Evolutionary conservation across 2,888 invertebrate species (phyloP), one percentile per base, ranked within the genome.

Genomic region (Agonopterix heracliana): DNA sequence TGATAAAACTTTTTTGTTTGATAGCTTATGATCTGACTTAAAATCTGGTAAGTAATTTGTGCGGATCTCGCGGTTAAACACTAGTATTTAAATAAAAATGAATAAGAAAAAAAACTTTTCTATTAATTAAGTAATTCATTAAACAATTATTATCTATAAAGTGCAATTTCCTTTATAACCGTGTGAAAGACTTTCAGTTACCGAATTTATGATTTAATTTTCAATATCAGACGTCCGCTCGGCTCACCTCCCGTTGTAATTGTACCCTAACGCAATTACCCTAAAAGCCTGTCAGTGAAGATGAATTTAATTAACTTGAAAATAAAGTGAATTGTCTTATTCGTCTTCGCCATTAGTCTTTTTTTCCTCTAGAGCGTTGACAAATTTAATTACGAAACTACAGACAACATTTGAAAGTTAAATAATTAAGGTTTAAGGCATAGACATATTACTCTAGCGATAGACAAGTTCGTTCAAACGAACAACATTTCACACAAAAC

Each of bases 211-310:
- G 26, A 45, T 41, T 49, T 44, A 46, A 50, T 47, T 50, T 50
- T 50, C 44, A 41, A 47, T 50, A 50, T 50, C 17, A 50, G 41
- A 47, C 17, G 26, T 41, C 46, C 44, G 26, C 48, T 14, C 48
- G 12, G 47, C 52, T 53, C 59, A 62, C 64, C 60, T 62, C 57
- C 59, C 69, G 68, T 68, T 79, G 76, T 83, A 81, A 81, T 81
- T 80, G 73, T 75, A 71, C 74, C 74, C 70, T 78, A 78, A 85
- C 71, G 68, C 79, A 80, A 86, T 87, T 84, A 83, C 74, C 71
- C 74, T 86, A 86, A 86, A 86, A 87, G 86, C 84, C 78, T 85
- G 85, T 84, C 86, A 78, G 73, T 68, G 68, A 66, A 71, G 74
- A 73, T 75, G 74, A 81, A 82, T 81, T 81, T 82, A 84, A 85